Evolutionary conservation across 2,888 invertebrate species (phyloP), one percentile per base, ranked within the genome.

Genomic region (Zele albiditarsus): DNA sequence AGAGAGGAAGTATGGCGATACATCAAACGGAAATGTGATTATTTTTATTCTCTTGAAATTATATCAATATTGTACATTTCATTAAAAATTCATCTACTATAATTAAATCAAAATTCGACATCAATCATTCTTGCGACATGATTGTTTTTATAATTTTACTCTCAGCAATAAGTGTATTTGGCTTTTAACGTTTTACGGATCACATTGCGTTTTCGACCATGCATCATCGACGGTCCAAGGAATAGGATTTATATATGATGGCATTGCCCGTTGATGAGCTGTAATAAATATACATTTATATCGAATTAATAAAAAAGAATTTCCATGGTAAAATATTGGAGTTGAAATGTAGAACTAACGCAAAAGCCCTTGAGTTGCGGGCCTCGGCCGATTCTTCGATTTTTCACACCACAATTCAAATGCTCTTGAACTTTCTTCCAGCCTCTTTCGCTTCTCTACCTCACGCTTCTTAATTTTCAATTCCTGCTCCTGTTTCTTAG

Each of bases 211-310:
- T 75, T 5, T 6, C 33, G 49, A 79, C 62, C 75, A 46, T 31
- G 57, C 69, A 27, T 81, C 79, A 16, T 82, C 82, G 84, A 89
- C 90, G n/a, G 89, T 86, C 94, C 94, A 94, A 0, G 94, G 94
- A 38, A 91, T 90, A 1, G 94, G 94, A 85, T 94, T 94, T 75
- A 94, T 90, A 81, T 92, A 94, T 85, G 93, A 91, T 16, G 93
- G 93, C 42, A 91, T 91, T 0, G 93, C 93, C 38, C 92, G 92
- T 70, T 92, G 92, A 90, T 93, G 92, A 87, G 92, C 93, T 93
- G 85, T 12, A 78, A 77, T 72, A 58, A 20, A 31, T 28, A 57
- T 20, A n/a, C 66, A 70, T 67, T 53, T 63, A 28, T 74, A 46
- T 33, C 27, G 38, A 67, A 72, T 58, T 58, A 33, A 46, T n/a